Conservation (phyloP, 2,888 invertebrate species). For the Megamerina dolium region DNA sequence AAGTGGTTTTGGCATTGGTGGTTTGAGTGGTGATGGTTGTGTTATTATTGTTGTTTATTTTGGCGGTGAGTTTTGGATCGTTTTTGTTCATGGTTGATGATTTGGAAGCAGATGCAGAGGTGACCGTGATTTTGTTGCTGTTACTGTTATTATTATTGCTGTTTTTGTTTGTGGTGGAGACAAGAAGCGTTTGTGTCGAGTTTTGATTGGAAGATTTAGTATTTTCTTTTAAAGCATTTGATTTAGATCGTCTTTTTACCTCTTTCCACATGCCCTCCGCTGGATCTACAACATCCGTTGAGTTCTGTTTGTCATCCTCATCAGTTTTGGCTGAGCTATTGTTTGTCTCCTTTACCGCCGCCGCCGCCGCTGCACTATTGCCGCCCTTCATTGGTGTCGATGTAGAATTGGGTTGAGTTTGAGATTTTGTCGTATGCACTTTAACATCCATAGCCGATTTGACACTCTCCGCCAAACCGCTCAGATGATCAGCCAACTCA, state of each 20-base stretch:
- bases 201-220: slow-evolving; percentile 35
- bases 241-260: slow-evolving; percentile 58
- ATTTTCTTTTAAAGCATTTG: slow-evolving; percentile 52
- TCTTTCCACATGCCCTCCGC: slow-evolving; percentile 51
- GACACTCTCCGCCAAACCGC: slow-evolving; percentile 43
- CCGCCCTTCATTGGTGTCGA: slow-evolving; percentile 31
- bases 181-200: slow-evolving; percentile 24
- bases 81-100: slow-evolving; percentile 17
- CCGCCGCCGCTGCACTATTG: background rate
- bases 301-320: slow-evolving; percentile 10
- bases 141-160: slow-evolving; percentile 25
- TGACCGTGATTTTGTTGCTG: slow-evolving; percentile 21
- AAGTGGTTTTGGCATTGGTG: slow-evolving; percentile 17
- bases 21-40: slow-evolving; percentile 13
- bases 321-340: slow-evolving; percentile 8
- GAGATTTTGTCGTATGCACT: slow-evolving; percentile 12
- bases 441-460: slow-evolving; percentile 18
- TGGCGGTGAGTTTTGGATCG: slow-evolving; percentile 6
- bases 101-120: slow-evolving; percentile 17
- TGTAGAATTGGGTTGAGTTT: slow-evolving; percentile 22
- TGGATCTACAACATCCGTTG: slow-evolving; percentile 30
- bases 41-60: too few species aligned
- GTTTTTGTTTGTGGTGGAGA: slow-evolving; percentile 22
- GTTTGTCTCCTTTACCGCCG: slow-evolving; percentile 1
- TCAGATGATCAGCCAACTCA: slow-evolving; percentile 42